Conservation (phyloP, 2,888 invertebrate genomes). For the Ophioninae sp. region DNA sequence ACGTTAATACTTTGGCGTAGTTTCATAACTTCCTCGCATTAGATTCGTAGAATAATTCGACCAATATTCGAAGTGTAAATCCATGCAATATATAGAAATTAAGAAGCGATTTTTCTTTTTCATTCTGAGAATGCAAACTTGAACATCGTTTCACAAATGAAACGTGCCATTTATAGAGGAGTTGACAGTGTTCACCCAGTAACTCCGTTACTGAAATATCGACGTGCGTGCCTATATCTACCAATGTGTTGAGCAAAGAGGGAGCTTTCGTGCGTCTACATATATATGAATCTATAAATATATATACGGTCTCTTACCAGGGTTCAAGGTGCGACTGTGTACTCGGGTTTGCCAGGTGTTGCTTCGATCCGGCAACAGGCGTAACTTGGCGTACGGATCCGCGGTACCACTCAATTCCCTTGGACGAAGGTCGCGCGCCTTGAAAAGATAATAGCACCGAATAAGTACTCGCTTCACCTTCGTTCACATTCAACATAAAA, state of each 20-base stretch:
- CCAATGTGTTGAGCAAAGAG: conserved; percentile 7
- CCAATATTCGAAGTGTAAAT: not conserved
- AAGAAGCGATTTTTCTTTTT: not conserved
- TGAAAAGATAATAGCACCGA: conserved; percentile 36
- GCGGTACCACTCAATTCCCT: conserved; percentile 84
- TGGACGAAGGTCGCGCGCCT: conserved; percentile 84
- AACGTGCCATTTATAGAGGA: not conserved
- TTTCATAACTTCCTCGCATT: not conserved
- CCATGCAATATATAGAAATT: not conserved
- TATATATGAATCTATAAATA: not conserved
- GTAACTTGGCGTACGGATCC: conserved; percentile 87
- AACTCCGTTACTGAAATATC: not conserved
- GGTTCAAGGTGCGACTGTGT: conserved; percentile 85
- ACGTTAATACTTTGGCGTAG: no score
- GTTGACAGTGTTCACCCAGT: not conserved
- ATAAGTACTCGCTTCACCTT: not conserved
- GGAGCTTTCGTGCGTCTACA: not conserved
- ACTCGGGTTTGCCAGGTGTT: conserved; percentile 85
- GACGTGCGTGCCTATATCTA: not conserved
- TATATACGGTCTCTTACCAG: conserved; percentile 79
- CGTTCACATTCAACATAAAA: not conserved
- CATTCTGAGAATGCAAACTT: not conserved
- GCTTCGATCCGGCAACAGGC: conserved; percentile 84
- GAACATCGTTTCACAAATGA: not conserved
- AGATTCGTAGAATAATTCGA: not conserved